Evolutionary conservation across 2,888 invertebrate genomes (phyloP).

Genomic region (Electrophaes corylata): DNA sequence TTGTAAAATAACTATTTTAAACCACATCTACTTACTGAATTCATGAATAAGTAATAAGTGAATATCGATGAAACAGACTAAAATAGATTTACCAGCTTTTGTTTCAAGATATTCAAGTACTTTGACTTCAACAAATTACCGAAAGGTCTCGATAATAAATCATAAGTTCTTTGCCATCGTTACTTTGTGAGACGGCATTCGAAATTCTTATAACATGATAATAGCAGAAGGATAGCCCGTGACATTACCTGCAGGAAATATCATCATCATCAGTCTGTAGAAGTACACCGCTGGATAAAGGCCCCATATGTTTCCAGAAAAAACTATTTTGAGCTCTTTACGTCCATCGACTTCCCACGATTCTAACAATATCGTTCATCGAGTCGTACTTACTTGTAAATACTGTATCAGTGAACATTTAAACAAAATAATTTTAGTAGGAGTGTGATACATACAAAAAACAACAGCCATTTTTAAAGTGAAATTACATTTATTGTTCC

Average conservation of each 20-base stretch:
- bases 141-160: slow-evolving; percentile 1
- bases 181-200: neutral
- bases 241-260: no score
- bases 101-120: neutral
- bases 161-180: slow-evolving; percentile 1
- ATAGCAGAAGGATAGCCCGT: neutral
- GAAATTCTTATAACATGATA: neutral
- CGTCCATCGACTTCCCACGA: no score
- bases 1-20: neutral
- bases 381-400: no score
- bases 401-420: no score
- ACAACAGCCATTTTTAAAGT: neutral
- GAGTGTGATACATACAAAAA: neutral
- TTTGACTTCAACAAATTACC: neutral
- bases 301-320: no score
- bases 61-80: neutral
- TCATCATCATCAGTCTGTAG: no score
- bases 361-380: no score
- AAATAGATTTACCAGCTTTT: neutral
- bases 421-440: no score
- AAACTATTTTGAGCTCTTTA: no score
- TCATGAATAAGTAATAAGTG: neutral
- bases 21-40: neutral
- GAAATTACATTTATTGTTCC: neutral
- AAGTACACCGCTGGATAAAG: no score